Evolutionary conservation across 37 sponge, comb jelly and placozoan species (phyloP).

Genomic region (Ephydatia muelleri): DNA sequence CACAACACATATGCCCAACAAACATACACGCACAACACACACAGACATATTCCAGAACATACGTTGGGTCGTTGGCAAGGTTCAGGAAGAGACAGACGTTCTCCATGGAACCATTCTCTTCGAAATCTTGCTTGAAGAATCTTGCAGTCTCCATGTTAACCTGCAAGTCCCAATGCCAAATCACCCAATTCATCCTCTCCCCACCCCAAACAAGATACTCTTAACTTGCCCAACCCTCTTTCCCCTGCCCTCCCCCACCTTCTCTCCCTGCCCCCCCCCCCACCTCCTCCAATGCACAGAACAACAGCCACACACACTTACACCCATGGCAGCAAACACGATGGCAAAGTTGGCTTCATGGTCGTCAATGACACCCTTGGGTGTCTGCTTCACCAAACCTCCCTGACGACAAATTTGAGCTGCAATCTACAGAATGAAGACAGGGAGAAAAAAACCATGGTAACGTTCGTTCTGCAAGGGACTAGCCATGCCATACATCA

Average conservation of each 20-base stretch:
- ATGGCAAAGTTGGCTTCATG: constrained; percentile 99
- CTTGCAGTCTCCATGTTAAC: constrained; percentile 99
- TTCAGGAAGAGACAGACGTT: constrained; percentile 98
- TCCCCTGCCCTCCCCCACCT: no score
- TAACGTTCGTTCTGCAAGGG: background rate
- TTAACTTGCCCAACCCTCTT: no score
- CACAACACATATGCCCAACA: no score
- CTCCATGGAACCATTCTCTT: constrained; percentile 99
- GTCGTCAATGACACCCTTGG: constrained; percentile 85
- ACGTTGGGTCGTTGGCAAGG: constrained; percentile 99
- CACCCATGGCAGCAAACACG: constrained; percentile 99
- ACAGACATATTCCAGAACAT: no score
- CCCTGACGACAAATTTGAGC: constrained; percentile 99
- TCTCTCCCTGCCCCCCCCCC: no score
- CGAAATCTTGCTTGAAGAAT: constrained; percentile 99
- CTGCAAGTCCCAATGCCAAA: constrained; percentile 22
- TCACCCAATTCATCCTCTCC: no score
- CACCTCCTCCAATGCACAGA: background rate
- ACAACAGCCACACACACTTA: constrained; percentile 42
- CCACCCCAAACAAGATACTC: no score
- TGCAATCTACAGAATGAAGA: constrained; percentile 74
- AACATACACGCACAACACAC: no score
- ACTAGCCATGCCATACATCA: constrained; percentile 65
- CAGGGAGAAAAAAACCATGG: background rate
- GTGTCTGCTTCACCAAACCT: constrained; percentile 84